phyloP scores from a whole-genome alignment of 30 jellyfish, hydroid and myxozoan species.

The Aurelia aurita region DNA sequence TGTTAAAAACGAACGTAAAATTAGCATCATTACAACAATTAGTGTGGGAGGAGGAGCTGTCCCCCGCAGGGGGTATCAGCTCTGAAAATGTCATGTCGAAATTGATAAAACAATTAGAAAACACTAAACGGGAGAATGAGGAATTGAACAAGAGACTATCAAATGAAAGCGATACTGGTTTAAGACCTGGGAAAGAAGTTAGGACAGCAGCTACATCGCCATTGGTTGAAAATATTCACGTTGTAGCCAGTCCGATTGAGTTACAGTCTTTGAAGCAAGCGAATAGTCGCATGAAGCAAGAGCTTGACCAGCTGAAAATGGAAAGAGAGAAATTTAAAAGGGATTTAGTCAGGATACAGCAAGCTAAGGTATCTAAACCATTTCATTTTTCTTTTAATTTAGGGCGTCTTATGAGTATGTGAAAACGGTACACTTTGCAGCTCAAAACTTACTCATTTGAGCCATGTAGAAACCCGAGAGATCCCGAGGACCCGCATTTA shows the following conservation, averaged over 20 bases:
- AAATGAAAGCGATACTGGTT: constrained; percentile 1
- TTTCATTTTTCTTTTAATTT: not conserved
- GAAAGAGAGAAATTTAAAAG: constrained; percentile 57
- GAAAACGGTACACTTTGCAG: too few species aligned
- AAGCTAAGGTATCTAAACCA: constrained; percentile 17
- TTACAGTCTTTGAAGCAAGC: constrained; percentile 52
- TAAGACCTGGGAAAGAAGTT: not conserved
- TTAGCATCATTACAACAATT: constrained; percentile 60
- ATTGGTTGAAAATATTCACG: constrained; percentile 7
- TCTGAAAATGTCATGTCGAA: constrained; percentile 69
- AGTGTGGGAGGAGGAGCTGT: constrained; percentile 57
- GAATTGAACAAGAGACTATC: constrained; percentile 54
- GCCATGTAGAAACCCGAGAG: too few species aligned
- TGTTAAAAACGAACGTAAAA: constrained; percentile 54
- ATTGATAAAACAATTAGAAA: constrained; percentile 66
- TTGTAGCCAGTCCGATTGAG: constrained; percentile 36
- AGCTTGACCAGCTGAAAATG: constrained; percentile 52
- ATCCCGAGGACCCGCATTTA: too few species aligned
- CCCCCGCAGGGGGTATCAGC: constrained; percentile 23
- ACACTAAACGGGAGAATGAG: constrained; percentile 65
- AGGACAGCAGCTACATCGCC: constrained; percentile 55
- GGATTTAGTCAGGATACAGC: constrained; percentile 53
- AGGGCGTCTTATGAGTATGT: too few species aligned
- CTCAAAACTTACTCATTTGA: too few species aligned
- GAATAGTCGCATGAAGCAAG: constrained; percentile 30